phyloP scores from a whole-genome alignment of 2,113 vertebrate species.

The Sinosuthora webbiana region DNA sequence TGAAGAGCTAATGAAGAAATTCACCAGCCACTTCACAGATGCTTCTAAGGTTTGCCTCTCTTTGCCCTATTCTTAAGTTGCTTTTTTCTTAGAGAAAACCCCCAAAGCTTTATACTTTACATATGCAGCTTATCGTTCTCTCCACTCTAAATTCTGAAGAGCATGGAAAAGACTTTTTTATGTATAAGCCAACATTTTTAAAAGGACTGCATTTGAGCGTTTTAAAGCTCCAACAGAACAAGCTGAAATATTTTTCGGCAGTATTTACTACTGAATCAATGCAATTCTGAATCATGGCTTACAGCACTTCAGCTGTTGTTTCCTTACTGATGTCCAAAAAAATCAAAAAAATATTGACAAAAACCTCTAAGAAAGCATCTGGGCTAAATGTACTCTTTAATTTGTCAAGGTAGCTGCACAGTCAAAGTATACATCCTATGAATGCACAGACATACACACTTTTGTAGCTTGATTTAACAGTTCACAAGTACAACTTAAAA shows the following conservation, averaged over 20 bases:
- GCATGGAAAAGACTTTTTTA: background rate
- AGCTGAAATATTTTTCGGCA: background rate
- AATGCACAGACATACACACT: background rate
- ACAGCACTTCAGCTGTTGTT: background rate
- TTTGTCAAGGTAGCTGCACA: background rate
- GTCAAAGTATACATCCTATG: background rate
- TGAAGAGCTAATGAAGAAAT: background rate
- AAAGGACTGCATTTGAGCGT: background rate
- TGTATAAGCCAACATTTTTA: background rate
- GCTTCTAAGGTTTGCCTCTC: background rate
- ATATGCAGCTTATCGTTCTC: background rate
- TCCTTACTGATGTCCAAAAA: background rate
- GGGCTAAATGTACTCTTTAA: background rate
- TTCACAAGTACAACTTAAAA: background rate
- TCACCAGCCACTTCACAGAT: background rate
- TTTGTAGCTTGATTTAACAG: background rate
- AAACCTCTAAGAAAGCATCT: background rate
- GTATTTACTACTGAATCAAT: background rate
- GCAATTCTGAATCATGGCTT: background rate
- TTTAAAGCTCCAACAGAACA: background rate
- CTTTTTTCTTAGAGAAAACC: background rate
- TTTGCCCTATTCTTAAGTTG: background rate
- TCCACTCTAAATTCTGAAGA: background rate
- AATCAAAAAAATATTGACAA: background rate
- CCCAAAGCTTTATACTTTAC: background rate